Evolutionary conservation across 2,888 invertebrate genomes (phyloP), one percentile per base, ranked within the genome.

Genomic region (Patella pellucida): DNA sequence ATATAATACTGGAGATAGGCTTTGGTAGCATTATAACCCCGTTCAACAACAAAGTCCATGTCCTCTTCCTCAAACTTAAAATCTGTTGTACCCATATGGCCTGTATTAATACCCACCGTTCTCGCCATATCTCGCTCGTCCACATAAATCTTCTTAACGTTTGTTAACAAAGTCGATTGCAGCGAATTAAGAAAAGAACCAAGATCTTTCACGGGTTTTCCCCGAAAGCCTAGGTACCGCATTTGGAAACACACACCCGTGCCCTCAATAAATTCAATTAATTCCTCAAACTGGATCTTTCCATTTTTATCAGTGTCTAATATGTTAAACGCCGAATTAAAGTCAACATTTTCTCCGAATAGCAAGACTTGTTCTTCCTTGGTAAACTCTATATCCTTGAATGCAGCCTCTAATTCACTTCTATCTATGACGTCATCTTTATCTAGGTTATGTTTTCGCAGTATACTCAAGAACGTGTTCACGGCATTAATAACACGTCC

Each of bases 51-150:
- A 78, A 87, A 89, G 4, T 84, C 83, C 72, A 84, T 79, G 75
- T 89, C 89, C n/a, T 78, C 86, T 9, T 81, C 78, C 72, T 88
- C 88, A 23, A 89, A 79, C 27, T 89, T 79, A 75, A 87, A 89
- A 75, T 89, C 89, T 52, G 87, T 87, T 12, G 88, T 89, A 9
- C 83, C 87, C 12, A 89, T 85, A 78, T 89, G 88, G 52, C 88
- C 89, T 15, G 88, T 89, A 79, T 89, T 89, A 27, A 89, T 88
- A 1, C 88, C 87, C 15, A 89, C 86, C 11, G 89, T 89, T 72
- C 89, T 74, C 41, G 41, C 41, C 41, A 41, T 41, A 41, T 41
- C 41, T 1, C 41, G 41, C 41, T 41, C 86, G 79, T 86, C 83
- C 0, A 88, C 85, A 75, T 85, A 85, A 23, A 87, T 82, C 54